Evolutionary conservation across 2,113 vertebrate genomes (phyloP).

Genomic region (Pelobates fuscus): DNA sequence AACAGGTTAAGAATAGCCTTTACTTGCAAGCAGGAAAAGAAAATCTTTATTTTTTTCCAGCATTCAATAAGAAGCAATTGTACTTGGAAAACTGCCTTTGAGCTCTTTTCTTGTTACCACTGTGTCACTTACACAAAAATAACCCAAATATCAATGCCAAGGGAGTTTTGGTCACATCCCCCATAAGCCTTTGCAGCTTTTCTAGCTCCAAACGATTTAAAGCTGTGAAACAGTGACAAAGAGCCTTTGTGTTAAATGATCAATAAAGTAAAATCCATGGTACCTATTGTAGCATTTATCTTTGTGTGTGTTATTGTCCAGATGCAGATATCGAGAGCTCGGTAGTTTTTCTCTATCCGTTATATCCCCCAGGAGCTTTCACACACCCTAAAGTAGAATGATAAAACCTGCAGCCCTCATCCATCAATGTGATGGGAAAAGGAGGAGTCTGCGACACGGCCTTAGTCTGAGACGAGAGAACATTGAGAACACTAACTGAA

Average conservation of each 20-base stretch:
- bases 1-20: no score
- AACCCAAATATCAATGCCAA: no score
- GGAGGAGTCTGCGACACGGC: not conserved
- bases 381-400: constrained; percentile 1
- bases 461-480: not conserved
- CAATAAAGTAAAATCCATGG: constrained; percentile 19
- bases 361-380: constrained; percentile 7
- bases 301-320: constrained; percentile 25
- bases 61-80: no score
- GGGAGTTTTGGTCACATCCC: not conserved
- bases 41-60: no score
- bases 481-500: no score
- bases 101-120: no score
- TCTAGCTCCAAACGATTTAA: not conserved
- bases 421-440: not conserved
- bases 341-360: not conserved
- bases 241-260: constrained; percentile 7
- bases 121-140: no score
- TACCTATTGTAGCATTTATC: not conserved
- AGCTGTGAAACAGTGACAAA: not conserved
- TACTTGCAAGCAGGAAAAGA: no score
- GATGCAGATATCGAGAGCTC: not conserved
- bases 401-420: not conserved
- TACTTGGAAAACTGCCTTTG: no score
- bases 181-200: not conserved